phyloP scores from a whole-genome alignment of 2,113 vertebrate genomes.

The Zosterops pallidus region DNA sequence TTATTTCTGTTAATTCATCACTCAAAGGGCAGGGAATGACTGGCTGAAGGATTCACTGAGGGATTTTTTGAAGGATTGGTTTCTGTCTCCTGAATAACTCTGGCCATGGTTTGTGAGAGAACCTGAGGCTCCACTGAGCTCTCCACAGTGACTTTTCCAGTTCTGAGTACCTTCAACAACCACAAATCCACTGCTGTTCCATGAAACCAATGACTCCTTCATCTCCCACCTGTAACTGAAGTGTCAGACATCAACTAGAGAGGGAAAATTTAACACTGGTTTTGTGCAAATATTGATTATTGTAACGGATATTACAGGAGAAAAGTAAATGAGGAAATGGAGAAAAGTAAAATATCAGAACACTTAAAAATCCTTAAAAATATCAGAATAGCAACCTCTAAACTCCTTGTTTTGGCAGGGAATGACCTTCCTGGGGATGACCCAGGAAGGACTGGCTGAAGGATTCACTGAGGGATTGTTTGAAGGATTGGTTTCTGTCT shows the following conservation, averaged over 20 bases:
- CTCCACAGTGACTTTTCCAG: neutral
- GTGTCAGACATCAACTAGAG: neutral
- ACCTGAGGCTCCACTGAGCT: too few species aligned
- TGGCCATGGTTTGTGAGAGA: neutral
- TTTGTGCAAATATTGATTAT: neutral
- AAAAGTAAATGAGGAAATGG: neutral
- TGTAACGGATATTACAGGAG: neutral
- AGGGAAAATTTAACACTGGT: neutral
- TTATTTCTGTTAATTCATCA: too few species aligned
- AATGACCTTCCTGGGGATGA: neutral
- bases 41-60: neutral
- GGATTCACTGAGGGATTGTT: neutral
- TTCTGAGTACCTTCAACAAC: neutral
- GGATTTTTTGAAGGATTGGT: neutral
- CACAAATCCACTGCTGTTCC: neutral
- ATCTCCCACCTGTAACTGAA: accelerated
- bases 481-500: neutral
- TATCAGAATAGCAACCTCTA: neutral
- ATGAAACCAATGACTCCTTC: neutral
- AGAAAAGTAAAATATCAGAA: neutral
- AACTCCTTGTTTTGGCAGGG: neutral
- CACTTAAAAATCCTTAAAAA: neutral
- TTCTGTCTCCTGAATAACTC: neutral
- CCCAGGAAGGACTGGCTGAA: neutral
- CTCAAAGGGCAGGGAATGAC: too few species aligned